Evolutionary conservation across 2,888 invertebrate species (phyloP), one percentile per base, ranked within the genome.

Genomic region (Synanthedon vespiformis): DNA sequence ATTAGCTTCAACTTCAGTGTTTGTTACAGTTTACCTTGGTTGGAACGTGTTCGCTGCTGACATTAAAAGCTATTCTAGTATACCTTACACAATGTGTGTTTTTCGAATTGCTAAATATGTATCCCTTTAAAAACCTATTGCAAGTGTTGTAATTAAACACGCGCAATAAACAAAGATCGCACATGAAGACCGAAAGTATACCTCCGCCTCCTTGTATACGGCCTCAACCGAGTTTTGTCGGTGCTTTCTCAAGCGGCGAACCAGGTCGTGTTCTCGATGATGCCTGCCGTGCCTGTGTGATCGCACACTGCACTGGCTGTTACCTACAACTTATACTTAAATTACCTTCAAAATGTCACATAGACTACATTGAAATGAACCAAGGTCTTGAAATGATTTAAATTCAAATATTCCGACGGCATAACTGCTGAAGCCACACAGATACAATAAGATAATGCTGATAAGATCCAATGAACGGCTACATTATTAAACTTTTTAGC

Each of bases 191-290:
- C 74, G 78, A 77, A 77, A 77, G 75, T 77, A 72, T 79, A 70
- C 80, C 80, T 82, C 80, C 78, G 80, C 76, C 74, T 72, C 64
- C 73, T 65, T 63, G 69, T 74, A 73, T 74, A 73, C 77, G 87
- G 84, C 87, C 87, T 87, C 87, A 86, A 86, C 87, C 87, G 87
- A 80, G 84, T 84, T 87, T 84, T 80, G 82, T 79, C 81, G 85
- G 82, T 87, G 87, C 87, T 87, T 87, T 87, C 87, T 86, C 87
- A 83, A 72, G 78, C 78, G 80, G 72, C 77, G 77, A 86, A 86
- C 80, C 86, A 77, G 86, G 87, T 87, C 87, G 86, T 80, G 86
- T 76, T 80, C 86, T 84, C 85, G 82, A 81, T 85, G 82, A 81
- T 85, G 84, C 72, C 72, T 70, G 34, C 14, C n/a, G 27, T 34